These are phyloP conservation scores for Cyprinella venusta DNA, from an alignment of 2,797 vertebrate genomes.

Conservation along the genomic window DNA sequence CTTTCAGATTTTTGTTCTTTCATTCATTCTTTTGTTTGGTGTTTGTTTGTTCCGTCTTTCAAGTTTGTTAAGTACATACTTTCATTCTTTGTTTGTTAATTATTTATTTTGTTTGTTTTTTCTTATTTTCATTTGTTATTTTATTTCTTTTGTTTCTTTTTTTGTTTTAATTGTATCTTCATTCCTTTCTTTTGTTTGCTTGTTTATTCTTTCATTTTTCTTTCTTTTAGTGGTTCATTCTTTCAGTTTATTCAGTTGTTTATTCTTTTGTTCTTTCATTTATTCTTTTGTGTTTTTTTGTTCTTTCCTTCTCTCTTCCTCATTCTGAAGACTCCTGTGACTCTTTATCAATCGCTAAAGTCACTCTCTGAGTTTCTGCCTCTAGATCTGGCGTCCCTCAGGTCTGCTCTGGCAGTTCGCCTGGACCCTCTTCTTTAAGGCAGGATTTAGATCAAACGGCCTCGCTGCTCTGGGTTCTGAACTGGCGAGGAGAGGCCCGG, in stretches of 20 bases:
- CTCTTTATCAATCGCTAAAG: neutral
- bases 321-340: neutral
- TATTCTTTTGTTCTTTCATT: neutral
- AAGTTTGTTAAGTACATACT: neutral
- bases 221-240: conserved; percentile 58
- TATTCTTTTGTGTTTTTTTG: neutral
- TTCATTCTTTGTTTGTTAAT: neutral
- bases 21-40: neutral
- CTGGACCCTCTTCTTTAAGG: conserved; percentile 67
- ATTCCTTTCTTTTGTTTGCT: too few relatives aligned
- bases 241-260: neutral
- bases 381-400: conserved; percentile 5
- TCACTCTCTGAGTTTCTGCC: neutral
- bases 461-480: conserved; percentile 41
- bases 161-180: too few relatives aligned
- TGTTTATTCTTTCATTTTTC: neutral
- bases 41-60: neutral
- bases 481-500: conserved; percentile 73
- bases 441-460: conserved; percentile 78
- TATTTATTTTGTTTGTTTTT: neutral
- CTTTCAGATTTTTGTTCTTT: conserved; percentile 56
- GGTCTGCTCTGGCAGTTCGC: neutral
- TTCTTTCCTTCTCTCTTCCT: neutral
- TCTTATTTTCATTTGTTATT: conserved; percentile 57
- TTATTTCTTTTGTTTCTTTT: neutral